Evolutionary conservation across 1,140 invertebrate genomes (phyloP).

Genomic region (Centruroides sculpturatus): DNA sequence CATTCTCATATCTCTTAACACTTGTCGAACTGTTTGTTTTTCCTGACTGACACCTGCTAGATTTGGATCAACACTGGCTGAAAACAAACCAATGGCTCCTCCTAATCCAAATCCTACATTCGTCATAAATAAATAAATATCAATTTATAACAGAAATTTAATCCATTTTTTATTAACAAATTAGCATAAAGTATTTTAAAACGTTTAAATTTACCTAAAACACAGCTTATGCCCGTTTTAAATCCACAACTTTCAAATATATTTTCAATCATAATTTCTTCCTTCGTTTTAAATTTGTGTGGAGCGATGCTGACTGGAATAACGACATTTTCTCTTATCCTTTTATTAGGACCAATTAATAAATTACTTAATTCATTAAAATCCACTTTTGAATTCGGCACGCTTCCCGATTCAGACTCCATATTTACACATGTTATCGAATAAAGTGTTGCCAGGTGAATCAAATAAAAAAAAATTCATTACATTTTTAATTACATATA

Average conservation of each 20-base stretch:
- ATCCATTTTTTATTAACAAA: background rate
- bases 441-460: too few species aligned
- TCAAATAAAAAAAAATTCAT: too few species aligned
- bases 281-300: conserved; percentile 61
- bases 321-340: conserved; percentile 38
- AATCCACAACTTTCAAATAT: conserved; percentile 84
- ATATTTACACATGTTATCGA: too few species aligned
- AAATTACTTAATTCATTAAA: conserved; percentile 11
- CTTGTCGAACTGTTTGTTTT: conserved; percentile 64
- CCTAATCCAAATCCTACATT: conserved; percentile 79
- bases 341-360: conserved; percentile 15
- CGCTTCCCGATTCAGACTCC: too few species aligned
- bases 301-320: conserved; percentile 60
- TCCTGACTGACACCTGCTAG: conserved; percentile 51
- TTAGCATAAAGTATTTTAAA: background rate
- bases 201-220: conserved; percentile 48
- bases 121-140: conserved; percentile 4
- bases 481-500: too few species aligned
- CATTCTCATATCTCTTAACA: conserved; percentile 79
- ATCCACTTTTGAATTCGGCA: background rate
- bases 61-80: conserved; percentile 85
- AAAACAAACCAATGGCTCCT: conserved; percentile 83
- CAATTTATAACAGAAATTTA: background rate
- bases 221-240: conserved; percentile 77
- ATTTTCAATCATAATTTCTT: conserved; percentile 72